Conservation (phyloP, 2,888 invertebrate genomes). For the Cerceris ruficornis region DNA sequence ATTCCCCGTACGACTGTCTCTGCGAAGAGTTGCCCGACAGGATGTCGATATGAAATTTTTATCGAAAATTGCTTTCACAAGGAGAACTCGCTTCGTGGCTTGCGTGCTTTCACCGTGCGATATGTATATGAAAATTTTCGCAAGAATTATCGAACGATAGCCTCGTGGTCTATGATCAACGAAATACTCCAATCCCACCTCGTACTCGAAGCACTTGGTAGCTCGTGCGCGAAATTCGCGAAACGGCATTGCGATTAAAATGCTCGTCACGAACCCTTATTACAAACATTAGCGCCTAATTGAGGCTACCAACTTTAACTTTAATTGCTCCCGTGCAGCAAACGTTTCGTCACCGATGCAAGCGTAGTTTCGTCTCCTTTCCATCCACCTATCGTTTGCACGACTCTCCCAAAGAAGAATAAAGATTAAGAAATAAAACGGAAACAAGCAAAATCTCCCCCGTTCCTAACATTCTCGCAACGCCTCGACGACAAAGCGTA, state of each 20-base stretch:
- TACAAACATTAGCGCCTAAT: constrained; percentile 56
- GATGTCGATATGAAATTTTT: constrained; percentile 14
- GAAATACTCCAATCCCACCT: constrained; percentile 6
- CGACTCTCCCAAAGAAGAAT: neutral
- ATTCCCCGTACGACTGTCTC: neutral
- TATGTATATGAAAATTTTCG: neutral
- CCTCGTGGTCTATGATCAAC: constrained; percentile 28
- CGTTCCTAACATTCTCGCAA: no score
- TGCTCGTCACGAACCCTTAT: constrained; percentile 53
- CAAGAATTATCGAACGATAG: neutral
- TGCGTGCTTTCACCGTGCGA: neutral
- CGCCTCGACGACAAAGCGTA: no score
- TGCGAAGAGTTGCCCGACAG: neutral
- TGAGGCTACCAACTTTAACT: constrained; percentile 45
- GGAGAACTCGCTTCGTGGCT: neutral
- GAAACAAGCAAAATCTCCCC: no score
- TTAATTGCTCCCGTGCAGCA: constrained; percentile 44
- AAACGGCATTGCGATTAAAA: constrained; percentile 49
- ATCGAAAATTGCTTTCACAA: constrained; percentile 18
- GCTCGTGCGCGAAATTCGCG: constrained; percentile 32
- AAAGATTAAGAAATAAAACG: neutral
- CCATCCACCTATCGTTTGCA: neutral
- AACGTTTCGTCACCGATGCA: constrained; percentile 31
- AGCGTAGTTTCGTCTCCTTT: neutral
- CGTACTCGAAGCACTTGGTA: neutral